A percentile compares a stretch with the other conserved stretches of the same genome.
phyloP scores from a whole-genome alignment of 2,888 invertebrate genomes.

The Papilio elwesi region DNA sequence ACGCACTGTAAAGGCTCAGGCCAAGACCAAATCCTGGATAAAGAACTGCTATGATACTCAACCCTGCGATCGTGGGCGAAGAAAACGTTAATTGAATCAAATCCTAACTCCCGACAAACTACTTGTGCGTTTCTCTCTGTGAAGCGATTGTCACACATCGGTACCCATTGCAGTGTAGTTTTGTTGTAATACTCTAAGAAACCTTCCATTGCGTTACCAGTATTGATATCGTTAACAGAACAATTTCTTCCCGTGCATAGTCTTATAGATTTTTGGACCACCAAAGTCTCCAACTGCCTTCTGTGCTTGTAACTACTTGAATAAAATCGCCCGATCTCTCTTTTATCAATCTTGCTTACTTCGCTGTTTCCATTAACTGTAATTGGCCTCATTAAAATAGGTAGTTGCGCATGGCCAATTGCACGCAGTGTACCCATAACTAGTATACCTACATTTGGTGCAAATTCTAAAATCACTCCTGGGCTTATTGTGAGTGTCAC shows the following conservation, averaged over 20 bases:
- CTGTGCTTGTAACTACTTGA: slow-evolving; percentile 67
- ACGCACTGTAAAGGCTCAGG: slow-evolving; percentile 95
- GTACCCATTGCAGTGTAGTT: slow-evolving; percentile 98
- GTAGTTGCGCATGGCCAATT: slow-evolving; percentile 89
- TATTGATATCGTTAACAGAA: slow-evolving; percentile 80
- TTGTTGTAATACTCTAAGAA: slow-evolving; percentile 97
- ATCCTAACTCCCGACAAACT: slow-evolving; percentile 96
- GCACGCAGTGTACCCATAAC: slow-evolving; percentile 96
- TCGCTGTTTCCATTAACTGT: slow-evolving; percentile 64
- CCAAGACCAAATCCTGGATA: slow-evolving; percentile 96
- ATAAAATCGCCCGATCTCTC: slow-evolving; percentile 69
- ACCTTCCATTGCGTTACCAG: slow-evolving; percentile 87
- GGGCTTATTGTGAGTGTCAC: slow-evolving; percentile 93
- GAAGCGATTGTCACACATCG: slow-evolving; percentile 97
- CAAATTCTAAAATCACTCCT: slow-evolving; percentile 96
- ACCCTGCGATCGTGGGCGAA: slow-evolving; percentile 93
- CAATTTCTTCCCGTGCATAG: slow-evolving; percentile 91
- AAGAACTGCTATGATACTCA: slow-evolving; percentile 94
- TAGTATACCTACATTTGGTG: slow-evolving; percentile 97
- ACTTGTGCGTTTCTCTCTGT: slow-evolving; percentile 98
- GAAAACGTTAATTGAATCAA: slow-evolving; percentile 94
- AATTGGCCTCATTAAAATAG: slow-evolving; percentile 91
- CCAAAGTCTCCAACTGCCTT: slow-evolving; percentile 83
- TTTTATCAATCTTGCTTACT: slow-evolving; percentile 68
- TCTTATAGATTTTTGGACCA: slow-evolving; percentile 86